Conservation (phyloP, 2,888 invertebrate species). For the Drosophila meridionalis region DNA sequence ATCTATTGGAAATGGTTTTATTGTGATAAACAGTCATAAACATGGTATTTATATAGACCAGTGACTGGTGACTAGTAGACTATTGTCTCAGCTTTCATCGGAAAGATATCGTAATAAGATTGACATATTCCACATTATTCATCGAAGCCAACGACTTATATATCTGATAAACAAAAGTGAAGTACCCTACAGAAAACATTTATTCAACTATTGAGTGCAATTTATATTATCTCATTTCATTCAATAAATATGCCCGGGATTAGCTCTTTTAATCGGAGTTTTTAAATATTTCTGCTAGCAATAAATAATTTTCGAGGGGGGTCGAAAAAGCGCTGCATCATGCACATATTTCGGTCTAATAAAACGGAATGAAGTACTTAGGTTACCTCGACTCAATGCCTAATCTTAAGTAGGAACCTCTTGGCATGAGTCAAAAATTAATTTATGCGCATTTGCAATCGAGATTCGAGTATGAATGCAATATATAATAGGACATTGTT, state of each 20-base stretch:
- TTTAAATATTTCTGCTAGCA: background rate
- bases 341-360: background rate
- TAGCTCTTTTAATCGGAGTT: background rate
- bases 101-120: background rate
- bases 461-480: slow-evolving; percentile 29
- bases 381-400: background rate
- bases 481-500: slow-evolving; percentile 51
- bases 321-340: slow-evolving; percentile 4
- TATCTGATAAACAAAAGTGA: background rate
- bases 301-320: slow-evolving; percentile 17
- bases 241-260: background rate
- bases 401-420: slow-evolving; percentile 3
- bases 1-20: background rate
- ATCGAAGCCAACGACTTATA: background rate
- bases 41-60: background rate
- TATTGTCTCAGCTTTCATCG: background rate
- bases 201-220: background rate
- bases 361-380: background rate
- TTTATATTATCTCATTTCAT: background rate
- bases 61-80: background rate
- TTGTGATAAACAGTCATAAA: background rate
- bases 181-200: background rate
- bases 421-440: background rate
- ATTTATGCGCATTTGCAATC: slow-evolving; percentile 52
- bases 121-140: background rate